Percentiles rank a stretch among this genome's conserved stretches.
Conservation (phyloP, 2,888 invertebrate genomes). For the Endomychus coccineus region DNA sequence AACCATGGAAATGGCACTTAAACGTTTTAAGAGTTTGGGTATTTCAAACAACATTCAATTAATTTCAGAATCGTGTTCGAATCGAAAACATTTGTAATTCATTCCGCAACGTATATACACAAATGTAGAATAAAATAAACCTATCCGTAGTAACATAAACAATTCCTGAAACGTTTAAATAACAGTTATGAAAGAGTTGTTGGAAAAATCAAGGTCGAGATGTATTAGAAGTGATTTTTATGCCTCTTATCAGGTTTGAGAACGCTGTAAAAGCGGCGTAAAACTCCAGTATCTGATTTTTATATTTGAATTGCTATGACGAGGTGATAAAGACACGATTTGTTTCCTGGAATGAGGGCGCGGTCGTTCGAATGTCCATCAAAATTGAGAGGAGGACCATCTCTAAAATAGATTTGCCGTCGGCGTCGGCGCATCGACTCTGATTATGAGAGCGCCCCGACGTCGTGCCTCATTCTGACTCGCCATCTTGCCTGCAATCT, state of each 20-base stretch:
- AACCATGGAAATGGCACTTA: no score
- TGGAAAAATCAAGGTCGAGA: constrained; percentile 17
- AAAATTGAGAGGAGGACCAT: constrained; percentile 46
- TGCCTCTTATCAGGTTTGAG: constrained; percentile 7
- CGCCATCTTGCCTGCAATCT: constrained; percentile 45
- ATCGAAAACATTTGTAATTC: no score
- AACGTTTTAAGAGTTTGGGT: no score
- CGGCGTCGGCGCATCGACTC: constrained; percentile 32
- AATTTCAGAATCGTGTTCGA: no score
- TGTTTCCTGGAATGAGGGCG: constrained; percentile 42
- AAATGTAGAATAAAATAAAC: no score
- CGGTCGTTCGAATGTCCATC: constrained; percentile 46
- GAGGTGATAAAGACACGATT: constrained; percentile 40
- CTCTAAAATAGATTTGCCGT: constrained; percentile 40
- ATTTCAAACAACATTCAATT: no score
- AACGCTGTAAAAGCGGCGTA: constrained; percentile 14
- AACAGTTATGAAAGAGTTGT: no score
- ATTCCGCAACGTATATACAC: no score
- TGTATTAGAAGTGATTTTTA: constrained; percentile 15
- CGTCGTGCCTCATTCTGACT: constrained; percentile 24
- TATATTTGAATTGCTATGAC: constrained; percentile 17
- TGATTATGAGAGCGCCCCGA: constrained; percentile 20
- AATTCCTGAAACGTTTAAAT: no score
- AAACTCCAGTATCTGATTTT: constrained; percentile 16
- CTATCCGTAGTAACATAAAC: no score